These are phyloP conservation scores for Protosalanx chinensis DNA, from an alignment of 2,797 vertebrate genomes.

Conservation along the genomic window DNA sequence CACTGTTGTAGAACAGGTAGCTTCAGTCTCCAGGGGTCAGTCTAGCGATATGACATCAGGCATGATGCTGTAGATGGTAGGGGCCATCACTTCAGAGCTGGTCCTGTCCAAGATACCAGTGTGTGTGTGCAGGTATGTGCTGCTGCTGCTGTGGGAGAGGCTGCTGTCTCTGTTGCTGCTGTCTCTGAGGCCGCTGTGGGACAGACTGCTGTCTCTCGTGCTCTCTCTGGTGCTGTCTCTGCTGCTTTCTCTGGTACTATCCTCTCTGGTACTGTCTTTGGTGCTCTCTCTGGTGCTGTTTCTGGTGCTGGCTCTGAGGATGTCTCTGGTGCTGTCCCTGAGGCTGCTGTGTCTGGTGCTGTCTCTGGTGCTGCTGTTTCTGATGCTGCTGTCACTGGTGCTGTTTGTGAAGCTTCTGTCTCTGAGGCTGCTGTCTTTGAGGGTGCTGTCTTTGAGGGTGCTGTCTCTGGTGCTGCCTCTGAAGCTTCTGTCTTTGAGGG, in stretches of 20 bases:
- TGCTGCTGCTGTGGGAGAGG: constrained; percentile 68
- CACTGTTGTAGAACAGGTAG: neutral
- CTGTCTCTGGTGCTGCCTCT: no score
- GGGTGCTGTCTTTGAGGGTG: no score
- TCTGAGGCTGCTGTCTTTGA: no score
- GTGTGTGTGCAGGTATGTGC: constrained; percentile 60
- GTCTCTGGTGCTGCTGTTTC: no score
- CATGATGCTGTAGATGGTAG: constrained; percentile 91
- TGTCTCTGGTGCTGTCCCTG: no score
- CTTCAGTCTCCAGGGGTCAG: constrained; percentile 67
- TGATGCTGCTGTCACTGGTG: no score
- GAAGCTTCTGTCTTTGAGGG: no score
- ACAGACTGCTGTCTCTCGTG: constrained; percentile 90
- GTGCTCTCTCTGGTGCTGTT: no score
- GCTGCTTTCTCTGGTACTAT: no score
- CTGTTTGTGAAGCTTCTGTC: no score
- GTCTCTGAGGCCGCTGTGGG: constrained; percentile 87
- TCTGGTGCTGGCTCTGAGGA: no score
- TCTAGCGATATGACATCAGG: constrained; percentile 97
- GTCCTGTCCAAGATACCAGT: constrained; percentile 65
- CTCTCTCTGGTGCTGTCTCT: constrained; percentile 79
- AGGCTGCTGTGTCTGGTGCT: constrained; percentile 26
- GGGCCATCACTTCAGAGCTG: constrained; percentile 74
- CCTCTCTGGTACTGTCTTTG: no score
- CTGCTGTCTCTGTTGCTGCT: constrained; percentile 73